phyloP scores from a whole-genome alignment of 2,797 vertebrate species.

The Euthynnus affinis region DNA sequence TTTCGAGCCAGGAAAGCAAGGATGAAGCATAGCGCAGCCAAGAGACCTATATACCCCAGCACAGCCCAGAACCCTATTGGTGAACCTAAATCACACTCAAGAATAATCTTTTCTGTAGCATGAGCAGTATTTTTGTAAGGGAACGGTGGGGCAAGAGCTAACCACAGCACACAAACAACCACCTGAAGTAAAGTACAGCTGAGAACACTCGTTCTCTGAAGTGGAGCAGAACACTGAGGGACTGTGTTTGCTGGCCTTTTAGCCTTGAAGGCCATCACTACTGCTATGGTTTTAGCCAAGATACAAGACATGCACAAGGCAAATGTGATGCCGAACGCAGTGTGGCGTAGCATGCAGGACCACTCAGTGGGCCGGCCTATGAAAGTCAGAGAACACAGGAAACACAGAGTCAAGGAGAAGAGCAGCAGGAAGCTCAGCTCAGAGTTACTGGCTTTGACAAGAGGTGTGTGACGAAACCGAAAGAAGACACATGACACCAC shows the following conservation, averaged over 20 bases:
- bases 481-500: constrained; percentile 77
- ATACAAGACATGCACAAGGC: constrained; percentile 82
- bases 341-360: constrained; percentile 88
- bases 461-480: constrained; percentile 79
- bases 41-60: constrained; percentile 82
- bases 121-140: constrained; percentile 74
- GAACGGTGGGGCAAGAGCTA: constrained; percentile 75
- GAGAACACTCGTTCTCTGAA: constrained; percentile 81
- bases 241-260: constrained; percentile 79
- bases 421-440: constrained; percentile 87
- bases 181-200: constrained; percentile 77
- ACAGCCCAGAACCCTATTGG: constrained; percentile 83
- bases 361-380: constrained; percentile 83
- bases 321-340: constrained; percentile 85
- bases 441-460: constrained; percentile 86
- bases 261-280: constrained; percentile 86
- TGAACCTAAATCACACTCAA: constrained; percentile 84
- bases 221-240: constrained; percentile 73
- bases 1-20: constrained; percentile 84
- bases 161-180: constrained; percentile 82
- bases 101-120: constrained; percentile 80
- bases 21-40: constrained; percentile 83
- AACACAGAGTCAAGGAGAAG: constrained; percentile 85
- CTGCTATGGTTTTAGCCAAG: constrained; percentile 84
- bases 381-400: constrained; percentile 86